A percentile compares a stretch with the other conserved stretches of the same genome.
Evolutionary conservation across 1,140 invertebrate species (phyloP).

Genomic region (Tetragonula clypearis): DNA sequence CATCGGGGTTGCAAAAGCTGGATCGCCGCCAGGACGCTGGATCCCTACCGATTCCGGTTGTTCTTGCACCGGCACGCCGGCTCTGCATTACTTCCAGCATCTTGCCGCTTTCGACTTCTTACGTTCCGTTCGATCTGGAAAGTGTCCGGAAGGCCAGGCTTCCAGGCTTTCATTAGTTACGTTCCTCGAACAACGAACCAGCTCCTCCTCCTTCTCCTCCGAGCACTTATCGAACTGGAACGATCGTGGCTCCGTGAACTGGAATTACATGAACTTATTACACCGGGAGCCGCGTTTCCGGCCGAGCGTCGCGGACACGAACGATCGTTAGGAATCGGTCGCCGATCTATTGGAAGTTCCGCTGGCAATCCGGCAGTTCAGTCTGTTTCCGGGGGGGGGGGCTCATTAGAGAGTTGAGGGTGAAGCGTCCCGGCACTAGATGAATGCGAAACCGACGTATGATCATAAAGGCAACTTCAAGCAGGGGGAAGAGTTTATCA

Average conservation of each 20-base stretch:
- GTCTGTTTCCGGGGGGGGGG: not conserved
- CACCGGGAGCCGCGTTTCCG: not conserved
- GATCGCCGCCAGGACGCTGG: conserved; percentile 44
- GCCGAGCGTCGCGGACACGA: not conserved
- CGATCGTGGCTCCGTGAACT: conserved; percentile 52
- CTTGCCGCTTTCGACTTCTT: conserved; percentile 53
- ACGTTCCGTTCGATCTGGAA: conserved; percentile 48
- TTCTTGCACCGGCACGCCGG: conserved; percentile 16
- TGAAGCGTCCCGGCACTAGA: not conserved
- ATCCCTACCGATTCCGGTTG: conserved; percentile 1
- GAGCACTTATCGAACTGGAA: conserved; percentile 57
- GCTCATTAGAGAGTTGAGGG: not conserved
- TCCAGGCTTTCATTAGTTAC: conserved; percentile 64
- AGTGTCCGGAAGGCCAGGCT: conserved; percentile 57
- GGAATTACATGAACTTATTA: conserved; percentile 60
- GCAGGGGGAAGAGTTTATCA: not conserved
- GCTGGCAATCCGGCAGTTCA: not conserved
- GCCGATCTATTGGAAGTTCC: not conserved
- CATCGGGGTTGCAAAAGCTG: conserved; percentile 38
- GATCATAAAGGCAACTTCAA: not conserved
- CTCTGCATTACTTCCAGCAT: conserved; percentile 42
- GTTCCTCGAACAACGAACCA: conserved; percentile 46
- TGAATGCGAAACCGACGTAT: not conserved
- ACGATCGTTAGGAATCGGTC: conserved; percentile 3
- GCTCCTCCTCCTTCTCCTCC: not conserved